Percentiles rank a stretch among this genome's conserved stretches.
These are phyloP conservation scores for Episyrphus balteatus DNA, from an alignment of 1,140 invertebrate species.

Conservation along the genomic window DNA sequence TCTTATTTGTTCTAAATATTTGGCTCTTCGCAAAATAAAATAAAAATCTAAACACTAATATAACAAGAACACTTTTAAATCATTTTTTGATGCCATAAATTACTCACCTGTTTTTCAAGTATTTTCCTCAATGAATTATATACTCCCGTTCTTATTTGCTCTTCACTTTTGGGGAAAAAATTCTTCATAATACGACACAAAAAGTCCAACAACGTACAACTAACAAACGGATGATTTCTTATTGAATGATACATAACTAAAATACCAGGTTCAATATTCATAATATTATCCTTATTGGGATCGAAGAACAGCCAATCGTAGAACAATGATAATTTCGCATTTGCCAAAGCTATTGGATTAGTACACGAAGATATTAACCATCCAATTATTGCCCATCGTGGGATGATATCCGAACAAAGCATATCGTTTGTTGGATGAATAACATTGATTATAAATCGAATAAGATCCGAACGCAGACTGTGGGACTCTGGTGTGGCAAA, in stretches of 20 bases:
- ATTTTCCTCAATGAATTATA: conserved; percentile 87
- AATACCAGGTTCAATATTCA: conserved; percentile 99
- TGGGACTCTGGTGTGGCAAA: conserved; percentile 94
- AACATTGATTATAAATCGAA: conserved; percentile 93
- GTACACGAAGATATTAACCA: conserved; percentile 96
- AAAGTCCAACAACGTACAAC: conserved; percentile 89
- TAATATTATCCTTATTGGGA: conserved; percentile 91
- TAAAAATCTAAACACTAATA: no score
- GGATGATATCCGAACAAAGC: conserved; percentile 95
- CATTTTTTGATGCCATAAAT: background rate
- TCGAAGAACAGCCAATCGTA: conserved; percentile 98
- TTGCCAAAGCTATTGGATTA: conserved; percentile 83
- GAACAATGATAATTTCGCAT: conserved; percentile 91
- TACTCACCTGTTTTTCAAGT: conserved; percentile 76
- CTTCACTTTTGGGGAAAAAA: conserved; percentile 74
- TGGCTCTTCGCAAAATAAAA: no score
- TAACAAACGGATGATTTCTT: conserved; percentile 88
- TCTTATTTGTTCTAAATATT: no score
- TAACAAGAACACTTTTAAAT: no score
- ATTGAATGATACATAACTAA: conserved; percentile 97
- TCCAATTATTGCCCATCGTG: conserved; percentile 95
- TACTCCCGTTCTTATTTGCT: conserved; percentile 81
- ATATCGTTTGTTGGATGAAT: conserved; percentile 97
- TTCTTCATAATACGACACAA: conserved; percentile 91
- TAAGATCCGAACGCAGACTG: conserved; percentile 87